phyloP scores from a whole-genome alignment of 2,888 invertebrate species.

The Deroplatys truncata region DNA sequence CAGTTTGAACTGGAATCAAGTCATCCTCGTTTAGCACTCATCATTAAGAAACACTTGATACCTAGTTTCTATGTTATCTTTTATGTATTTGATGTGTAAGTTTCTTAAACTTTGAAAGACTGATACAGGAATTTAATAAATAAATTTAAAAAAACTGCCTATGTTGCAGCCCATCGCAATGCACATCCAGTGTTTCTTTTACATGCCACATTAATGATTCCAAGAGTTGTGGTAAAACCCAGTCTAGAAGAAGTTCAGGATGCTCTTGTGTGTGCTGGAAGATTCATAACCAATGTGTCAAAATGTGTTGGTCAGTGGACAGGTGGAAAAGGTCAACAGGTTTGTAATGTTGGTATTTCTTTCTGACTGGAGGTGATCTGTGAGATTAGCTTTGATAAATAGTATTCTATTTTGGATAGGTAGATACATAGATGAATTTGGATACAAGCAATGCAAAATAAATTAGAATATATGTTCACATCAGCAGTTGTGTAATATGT shows the following conservation, averaged over 20 bases:
- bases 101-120: neutral
- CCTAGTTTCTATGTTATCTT: too few relatives aligned
- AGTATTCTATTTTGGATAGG: neutral
- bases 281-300: slow-evolving; percentile 78
- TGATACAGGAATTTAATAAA: neutral
- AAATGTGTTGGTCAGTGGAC: slow-evolving; percentile 92
- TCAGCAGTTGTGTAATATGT: neutral
- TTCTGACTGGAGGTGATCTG: neutral
- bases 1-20: too few relatives aligned
- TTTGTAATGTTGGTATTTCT: neutral
- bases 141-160: too few relatives aligned
- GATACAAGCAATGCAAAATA: neutral
- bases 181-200: slow-evolving; percentile 74
- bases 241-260: slow-evolving; percentile 90
- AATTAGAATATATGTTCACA: neutral
- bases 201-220: slow-evolving; percentile 79
- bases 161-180: neutral
- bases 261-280: slow-evolving; percentile 73
- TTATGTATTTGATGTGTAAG: neutral
- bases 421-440: neutral
- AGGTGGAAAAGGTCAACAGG: slow-evolving; percentile 55
- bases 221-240: slow-evolving; percentile 82
- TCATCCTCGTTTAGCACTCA: too few relatives aligned
- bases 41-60: too few relatives aligned
- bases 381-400: too few relatives aligned